These are phyloP conservation scores for Lochmaea crataegi DNA, from an alignment of 2,888 invertebrate genomes.

Conservation along the genomic window DNA sequence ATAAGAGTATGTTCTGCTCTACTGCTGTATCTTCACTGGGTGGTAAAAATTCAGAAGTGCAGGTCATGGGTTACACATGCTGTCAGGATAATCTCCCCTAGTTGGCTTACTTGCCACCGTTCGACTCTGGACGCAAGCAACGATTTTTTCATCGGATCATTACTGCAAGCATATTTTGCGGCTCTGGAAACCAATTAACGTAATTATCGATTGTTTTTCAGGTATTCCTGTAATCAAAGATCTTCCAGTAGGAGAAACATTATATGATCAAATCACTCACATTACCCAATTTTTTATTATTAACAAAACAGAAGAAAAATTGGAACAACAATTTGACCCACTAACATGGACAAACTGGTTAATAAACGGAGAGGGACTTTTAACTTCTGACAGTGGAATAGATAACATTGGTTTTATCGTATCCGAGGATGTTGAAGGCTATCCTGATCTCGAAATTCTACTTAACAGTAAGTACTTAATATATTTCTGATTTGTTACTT, in stretches of 20 bases:
- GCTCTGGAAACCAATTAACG: too few relatives aligned
- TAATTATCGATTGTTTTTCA: slow-evolving; percentile 2
- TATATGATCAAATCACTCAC: slow-evolving; percentile 77
- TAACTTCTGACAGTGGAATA: slow-evolving; percentile 69
- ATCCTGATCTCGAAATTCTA: slow-evolving; percentile 75
- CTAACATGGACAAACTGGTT: slow-evolving; percentile 35
- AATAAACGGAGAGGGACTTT: slow-evolving; percentile 61
- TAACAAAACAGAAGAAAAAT: slow-evolving; percentile 62
- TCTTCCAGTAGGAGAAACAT: slow-evolving; percentile 74
- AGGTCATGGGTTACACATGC: too few relatives aligned
- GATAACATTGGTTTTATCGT: slow-evolving; percentile 69
- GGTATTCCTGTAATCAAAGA: slow-evolving; percentile 72
- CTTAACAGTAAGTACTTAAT: slow-evolving; percentile 59
- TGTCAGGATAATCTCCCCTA: too few relatives aligned
- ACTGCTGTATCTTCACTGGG: too few relatives aligned
- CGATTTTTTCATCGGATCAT: too few relatives aligned
- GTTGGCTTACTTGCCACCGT: too few relatives aligned
- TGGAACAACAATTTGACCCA: slow-evolving; percentile 56
- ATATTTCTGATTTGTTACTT: neutral
- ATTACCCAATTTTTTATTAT: slow-evolving; percentile 69
- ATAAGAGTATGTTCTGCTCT: too few relatives aligned
- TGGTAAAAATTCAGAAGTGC: too few relatives aligned
- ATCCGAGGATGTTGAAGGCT: slow-evolving; percentile 66
- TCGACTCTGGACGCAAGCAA: too few relatives aligned
- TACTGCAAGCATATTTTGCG: too few relatives aligned